Evolutionary conservation across 1,140 invertebrate species (phyloP), one percentile per base, ranked within the genome.

Genomic region (Solen grandis): DNA sequence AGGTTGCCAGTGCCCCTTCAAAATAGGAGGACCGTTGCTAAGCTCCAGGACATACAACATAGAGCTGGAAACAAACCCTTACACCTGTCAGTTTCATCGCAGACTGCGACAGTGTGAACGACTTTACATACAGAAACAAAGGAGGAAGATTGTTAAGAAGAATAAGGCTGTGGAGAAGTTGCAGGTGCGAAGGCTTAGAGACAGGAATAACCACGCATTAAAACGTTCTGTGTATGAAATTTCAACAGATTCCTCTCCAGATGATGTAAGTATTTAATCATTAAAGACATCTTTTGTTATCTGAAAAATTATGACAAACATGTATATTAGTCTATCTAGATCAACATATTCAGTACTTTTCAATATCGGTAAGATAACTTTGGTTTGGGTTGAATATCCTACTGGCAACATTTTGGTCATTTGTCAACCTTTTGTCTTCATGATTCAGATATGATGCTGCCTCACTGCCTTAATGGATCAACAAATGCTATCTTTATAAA

Each of bases 41-140:
- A 90, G 89, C 74, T 90, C 88, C 35, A 55, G 86, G 29, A 90
- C 88, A 2, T 87, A 81, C 82, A 90, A 88, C 82, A 87, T 90
- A 27, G 78, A 83, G 14, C 36, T 90, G 35, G 89, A 90, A 76
- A 88, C 88, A 2, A 83, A 78, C 57, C 54, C 66, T 14, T 81
- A 85, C 35, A 87, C 88, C 0, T 90, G 89, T 66, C 19, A n/a
- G 14, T 19, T 52, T n/a, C 89, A 90, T 66, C 62, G 88, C 29
- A 35, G 60, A 27, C 27, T 89, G 4, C 59, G 89, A 4, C 59
- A 86, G 35, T 8, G 78, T 25, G 89, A 90, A 68, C 81, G 89
- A 76, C 60, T 75, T 22, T 81, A 68, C 50, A 85, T 86, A n/a
- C 63, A 76, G 19, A 72, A 80, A 33, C 10, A 78, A 3, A 81